Base-by-base conservation (phyloP, 2,888 invertebrate species). In the Sinelater perroti region DNA sequence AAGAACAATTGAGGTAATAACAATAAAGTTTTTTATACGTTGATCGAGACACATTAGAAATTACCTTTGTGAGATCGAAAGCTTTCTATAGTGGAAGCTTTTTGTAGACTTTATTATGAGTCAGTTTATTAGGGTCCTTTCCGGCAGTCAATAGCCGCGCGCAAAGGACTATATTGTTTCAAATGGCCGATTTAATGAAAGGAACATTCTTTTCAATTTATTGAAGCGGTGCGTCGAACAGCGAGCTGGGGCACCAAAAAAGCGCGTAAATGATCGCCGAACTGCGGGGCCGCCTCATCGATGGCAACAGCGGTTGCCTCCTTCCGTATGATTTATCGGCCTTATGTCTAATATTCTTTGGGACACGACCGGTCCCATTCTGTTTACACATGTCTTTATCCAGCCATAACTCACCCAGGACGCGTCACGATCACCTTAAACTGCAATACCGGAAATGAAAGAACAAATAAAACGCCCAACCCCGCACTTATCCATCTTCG, bases 361-460 rank as follows among this genome's bases (percentile, higher is more conserved):
- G 69, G 68, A 69, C 66, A 69, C 69, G 67, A 63, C 60, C 65
- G 64, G 63, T 63, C 61, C 61, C 64, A 61, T 62, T 64, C 66
- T 68, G 66, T 72, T 72, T 73, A 73, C 73, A 73, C 73, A 71
- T 73, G 71, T 71, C 71, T 68, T 67, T 72, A 68, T 68, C 61
- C 65, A 50, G 65, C 72, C 66, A 72, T 73, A 72, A 70, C 67
- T 72, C 71, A 70, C 67, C 63, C 61, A 65, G 66, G 70, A 70
- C 70, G 61, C 62, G 70, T 72, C 70, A 71, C 70, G 71, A 72
- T 70, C 70, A 67, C 64, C 65, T 68, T 67, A 65, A 66, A 66
- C 65, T 65, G 63, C 62, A 67, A 64, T 65, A 67, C 55, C 64
- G 63, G 67, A 67, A 67, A 67, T 67, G 67, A 61, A 64, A 64